phyloP scores from a whole-genome alignment of 64 coral and sea anemone genomes.

The Hydrozoanthus tunicans region DNA sequence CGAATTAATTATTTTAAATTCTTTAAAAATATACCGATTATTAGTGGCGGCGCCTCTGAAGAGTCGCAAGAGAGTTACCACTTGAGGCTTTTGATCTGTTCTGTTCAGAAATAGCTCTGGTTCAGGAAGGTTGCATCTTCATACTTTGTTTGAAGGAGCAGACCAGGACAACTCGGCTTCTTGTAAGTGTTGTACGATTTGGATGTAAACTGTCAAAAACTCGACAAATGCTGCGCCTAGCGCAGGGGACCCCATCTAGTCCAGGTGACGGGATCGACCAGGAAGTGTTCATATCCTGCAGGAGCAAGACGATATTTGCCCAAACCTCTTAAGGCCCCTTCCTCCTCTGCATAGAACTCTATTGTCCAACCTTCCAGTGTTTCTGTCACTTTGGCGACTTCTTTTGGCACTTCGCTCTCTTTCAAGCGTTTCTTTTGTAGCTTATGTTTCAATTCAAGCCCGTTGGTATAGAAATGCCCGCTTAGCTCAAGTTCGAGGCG shows the following conservation, averaged over 20 bases:
- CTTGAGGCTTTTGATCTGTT: slow-evolving; percentile 24
- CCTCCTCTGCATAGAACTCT: slow-evolving; percentile 50
- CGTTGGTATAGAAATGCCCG: slow-evolving; percentile 52
- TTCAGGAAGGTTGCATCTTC: slow-evolving; percentile 29
- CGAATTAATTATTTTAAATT: no score
- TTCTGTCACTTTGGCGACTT: slow-evolving; percentile 32
- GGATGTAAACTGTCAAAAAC: slow-evolving; percentile 6
- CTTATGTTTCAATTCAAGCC: slow-evolving; percentile 55
- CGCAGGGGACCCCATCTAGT: slow-evolving; percentile 9
- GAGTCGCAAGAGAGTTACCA: slow-evolving; percentile 17
- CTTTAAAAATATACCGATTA: not conserved
- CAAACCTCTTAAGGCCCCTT: slow-evolving; percentile 36
- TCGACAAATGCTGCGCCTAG: slow-evolving; percentile 34
- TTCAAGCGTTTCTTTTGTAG: slow-evolving; percentile 44
- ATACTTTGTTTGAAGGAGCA: slow-evolving; percentile 27
- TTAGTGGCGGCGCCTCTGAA: not conserved
- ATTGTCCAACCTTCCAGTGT: slow-evolving; percentile 7
- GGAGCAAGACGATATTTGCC: slow-evolving; percentile 49
- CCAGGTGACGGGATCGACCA: slow-evolving; percentile 30
- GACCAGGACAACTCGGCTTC: slow-evolving; percentile 31
- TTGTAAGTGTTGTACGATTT: slow-evolving; percentile 44
- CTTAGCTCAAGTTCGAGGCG: slow-evolving; percentile 32
- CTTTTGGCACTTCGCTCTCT: slow-evolving; percentile 38
- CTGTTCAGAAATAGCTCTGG: slow-evolving; percentile 32
- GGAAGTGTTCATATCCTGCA: slow-evolving; percentile 26